Percentiles rank a stretch among this genome's conserved stretches.
Conservation (phyloP, 2,888 invertebrate species). For the Tetanocera ferruginea region DNA sequence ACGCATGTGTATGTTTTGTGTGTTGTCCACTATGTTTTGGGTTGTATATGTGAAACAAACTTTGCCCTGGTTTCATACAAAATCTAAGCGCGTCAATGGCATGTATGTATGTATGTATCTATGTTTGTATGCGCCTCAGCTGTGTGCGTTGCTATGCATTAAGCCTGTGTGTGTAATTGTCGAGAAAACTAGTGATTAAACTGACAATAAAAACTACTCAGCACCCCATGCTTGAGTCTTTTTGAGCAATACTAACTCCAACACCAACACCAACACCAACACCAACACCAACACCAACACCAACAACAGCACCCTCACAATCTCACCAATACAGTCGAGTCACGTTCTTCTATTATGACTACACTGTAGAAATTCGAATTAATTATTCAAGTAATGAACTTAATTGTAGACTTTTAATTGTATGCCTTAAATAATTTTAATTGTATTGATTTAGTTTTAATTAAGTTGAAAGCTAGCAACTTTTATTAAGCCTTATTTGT, state of each 20-base stretch:
- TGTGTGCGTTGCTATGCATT: background rate
- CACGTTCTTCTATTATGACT: background rate
- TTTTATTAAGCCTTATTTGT: no score
- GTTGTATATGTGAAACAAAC: background rate
- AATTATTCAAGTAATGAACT: no score
- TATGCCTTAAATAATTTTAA: no score
- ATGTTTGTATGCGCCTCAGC: background rate
- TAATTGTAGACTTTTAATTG: no score
- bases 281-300: background rate
- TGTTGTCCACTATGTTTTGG: background rate
- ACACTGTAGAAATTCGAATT: no score
- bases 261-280: background rate
- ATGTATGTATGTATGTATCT: background rate
- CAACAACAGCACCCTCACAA: background rate
- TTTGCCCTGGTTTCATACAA: no score
- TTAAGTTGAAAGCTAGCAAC: no score
- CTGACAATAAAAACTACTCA: conserved; percentile 51
- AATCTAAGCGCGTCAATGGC: background rate
- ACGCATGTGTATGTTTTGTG: background rate
- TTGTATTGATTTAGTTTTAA: no score
- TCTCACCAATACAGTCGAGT: background rate
- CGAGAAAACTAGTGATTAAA: conserved; percentile 64
- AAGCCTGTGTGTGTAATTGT: conserved; percentile 54
- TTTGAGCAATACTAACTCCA: no score
- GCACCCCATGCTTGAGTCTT: no score